Percentiles rank a stretch among this genome's conserved stretches.
phyloP scores from a whole-genome alignment of 2,888 invertebrate species.

The Pteria penguin region DNA sequence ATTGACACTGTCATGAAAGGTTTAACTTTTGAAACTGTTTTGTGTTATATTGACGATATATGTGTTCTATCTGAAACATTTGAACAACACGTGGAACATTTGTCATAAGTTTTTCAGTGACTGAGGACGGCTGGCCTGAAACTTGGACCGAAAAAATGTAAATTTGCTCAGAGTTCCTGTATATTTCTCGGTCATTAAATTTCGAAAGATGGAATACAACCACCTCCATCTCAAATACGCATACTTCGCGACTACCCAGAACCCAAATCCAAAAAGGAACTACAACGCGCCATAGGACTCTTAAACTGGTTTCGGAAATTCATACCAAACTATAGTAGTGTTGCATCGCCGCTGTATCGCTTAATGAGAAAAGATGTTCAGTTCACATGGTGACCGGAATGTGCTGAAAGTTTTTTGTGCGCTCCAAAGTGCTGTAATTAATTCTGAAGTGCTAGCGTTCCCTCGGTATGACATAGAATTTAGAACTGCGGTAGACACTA shows the following conservation, averaged over 20 bases:
- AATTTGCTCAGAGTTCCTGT: conserved; percentile 26
- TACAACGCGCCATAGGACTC: conserved; percentile 43
- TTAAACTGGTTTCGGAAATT: conserved; percentile 53
- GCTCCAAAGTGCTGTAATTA: conserved; percentile 32
- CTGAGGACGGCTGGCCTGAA: conserved; percentile 41
- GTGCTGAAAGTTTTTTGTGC: conserved; percentile 31
- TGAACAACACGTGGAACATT: conserved; percentile 39
- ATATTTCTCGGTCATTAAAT: conserved; percentile 49
- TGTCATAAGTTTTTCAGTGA: conserved; percentile 41
- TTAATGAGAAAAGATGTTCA: conserved; percentile 29
- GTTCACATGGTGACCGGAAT: conserved; percentile 38
- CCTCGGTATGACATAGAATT: conserved; percentile 46
- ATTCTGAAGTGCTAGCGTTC: conserved; percentile 47
- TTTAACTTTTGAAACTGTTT: conserved; percentile 40
- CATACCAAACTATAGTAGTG: conserved; percentile 41
- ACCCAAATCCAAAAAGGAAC: conserved; percentile 31
- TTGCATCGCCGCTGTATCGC: conserved; percentile 36
- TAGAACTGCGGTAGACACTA: conserved; percentile 44
- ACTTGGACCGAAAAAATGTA: conserved; percentile 41
- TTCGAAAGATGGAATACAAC: conserved; percentile 36
- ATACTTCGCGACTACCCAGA: conserved; percentile 29
- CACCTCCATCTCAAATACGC: conserved; percentile 38
- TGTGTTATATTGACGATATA: conserved; percentile 51
- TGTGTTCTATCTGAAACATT: conserved; percentile 41
- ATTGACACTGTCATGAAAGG: conserved; percentile 49